These are phyloP conservation scores for Pseudomyrmex pallidus DNA, from an alignment of 1,140 invertebrate species.

Conservation along the genomic window DNA sequence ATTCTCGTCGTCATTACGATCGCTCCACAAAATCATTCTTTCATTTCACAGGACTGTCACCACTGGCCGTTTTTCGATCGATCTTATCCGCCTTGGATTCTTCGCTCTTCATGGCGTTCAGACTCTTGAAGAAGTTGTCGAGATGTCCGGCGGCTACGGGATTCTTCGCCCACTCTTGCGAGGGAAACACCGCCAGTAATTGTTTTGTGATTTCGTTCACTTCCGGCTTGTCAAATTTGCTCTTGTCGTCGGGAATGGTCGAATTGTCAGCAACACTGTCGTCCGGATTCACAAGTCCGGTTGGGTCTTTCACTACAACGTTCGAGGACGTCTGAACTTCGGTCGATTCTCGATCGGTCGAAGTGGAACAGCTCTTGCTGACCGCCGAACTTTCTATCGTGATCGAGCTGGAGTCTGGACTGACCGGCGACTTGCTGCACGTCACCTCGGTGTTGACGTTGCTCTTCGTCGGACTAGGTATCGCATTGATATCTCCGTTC, in stretches of 20 bases:
- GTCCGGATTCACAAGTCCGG: slow-evolving; percentile 41
- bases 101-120: slow-evolving; percentile 71
- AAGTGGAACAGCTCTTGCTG: slow-evolving; percentile 23
- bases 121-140: slow-evolving; percentile 77
- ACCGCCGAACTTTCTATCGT: slow-evolving; percentile 59
- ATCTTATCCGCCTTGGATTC: slow-evolving; percentile 15
- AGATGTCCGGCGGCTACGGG: slow-evolving; percentile 73
- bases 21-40: slow-evolving; percentile 45
- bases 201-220: slow-evolving; percentile 57
- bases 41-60: slow-evolving; percentile 41
- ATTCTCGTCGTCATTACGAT: slow-evolving; percentile 1
- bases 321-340: slow-evolving; percentile 19
- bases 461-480: slow-evolving; percentile 39
- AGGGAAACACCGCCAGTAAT: slow-evolving; percentile 76
- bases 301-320: not conserved
- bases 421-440: slow-evolving; percentile 77
- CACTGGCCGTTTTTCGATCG: slow-evolving; percentile 10
- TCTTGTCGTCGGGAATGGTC: slow-evolving; percentile 27
- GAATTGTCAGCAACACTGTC: slow-evolving; percentile 11
- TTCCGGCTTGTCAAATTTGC: slow-evolving; percentile 46
- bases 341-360: slow-evolving; percentile 36
- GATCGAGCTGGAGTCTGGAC: slow-evolving; percentile 81
- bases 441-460: slow-evolving; percentile 61
- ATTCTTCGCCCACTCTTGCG: slow-evolving; percentile 78
- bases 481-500: slow-evolving; percentile 18